Percentiles rank a stretch among this genome's conserved stretches.
Evolutionary conservation across 2,113 vertebrate genomes (phyloP).

Genomic region (Haliaeetus leucogaster): DNA sequence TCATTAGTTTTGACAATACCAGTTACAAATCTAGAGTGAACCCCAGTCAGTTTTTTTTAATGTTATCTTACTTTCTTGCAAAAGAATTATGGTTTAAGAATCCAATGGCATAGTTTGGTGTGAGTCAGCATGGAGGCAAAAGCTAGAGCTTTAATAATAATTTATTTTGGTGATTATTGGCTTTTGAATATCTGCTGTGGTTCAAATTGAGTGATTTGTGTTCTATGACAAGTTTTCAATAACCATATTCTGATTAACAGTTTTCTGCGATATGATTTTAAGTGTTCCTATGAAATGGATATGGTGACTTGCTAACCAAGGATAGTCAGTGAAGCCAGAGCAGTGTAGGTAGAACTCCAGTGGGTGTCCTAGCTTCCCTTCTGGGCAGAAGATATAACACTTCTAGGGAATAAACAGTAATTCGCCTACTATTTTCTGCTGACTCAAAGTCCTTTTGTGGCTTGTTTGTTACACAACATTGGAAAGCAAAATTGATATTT

Average conservation of each 20-base stretch:
- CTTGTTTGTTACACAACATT: background rate
- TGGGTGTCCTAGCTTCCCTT: background rate
- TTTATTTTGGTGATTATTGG: background rate
- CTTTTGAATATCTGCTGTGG: background rate
- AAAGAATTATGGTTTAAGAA: background rate
- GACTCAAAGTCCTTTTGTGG: background rate
- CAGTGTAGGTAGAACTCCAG: background rate
- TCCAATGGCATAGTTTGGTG: rapidly evolving
- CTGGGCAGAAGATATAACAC: background rate
- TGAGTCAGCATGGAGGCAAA: background rate
- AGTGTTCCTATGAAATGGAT: background rate
- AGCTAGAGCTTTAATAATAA: background rate
- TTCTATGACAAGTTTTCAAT: background rate
- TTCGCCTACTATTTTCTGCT: background rate
- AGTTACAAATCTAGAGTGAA: background rate
- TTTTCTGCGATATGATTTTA: background rate
- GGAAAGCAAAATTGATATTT: background rate
- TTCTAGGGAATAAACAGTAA: background rate
- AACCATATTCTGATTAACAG: background rate
- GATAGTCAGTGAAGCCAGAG: background rate
- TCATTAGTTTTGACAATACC: background rate
- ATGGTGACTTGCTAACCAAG: background rate
- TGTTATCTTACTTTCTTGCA: background rate
- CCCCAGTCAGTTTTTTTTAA: background rate
- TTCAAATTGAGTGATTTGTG: background rate